Conservation (phyloP, 2,888 invertebrate species). For the Acanthoscelides obtectus region DNA sequence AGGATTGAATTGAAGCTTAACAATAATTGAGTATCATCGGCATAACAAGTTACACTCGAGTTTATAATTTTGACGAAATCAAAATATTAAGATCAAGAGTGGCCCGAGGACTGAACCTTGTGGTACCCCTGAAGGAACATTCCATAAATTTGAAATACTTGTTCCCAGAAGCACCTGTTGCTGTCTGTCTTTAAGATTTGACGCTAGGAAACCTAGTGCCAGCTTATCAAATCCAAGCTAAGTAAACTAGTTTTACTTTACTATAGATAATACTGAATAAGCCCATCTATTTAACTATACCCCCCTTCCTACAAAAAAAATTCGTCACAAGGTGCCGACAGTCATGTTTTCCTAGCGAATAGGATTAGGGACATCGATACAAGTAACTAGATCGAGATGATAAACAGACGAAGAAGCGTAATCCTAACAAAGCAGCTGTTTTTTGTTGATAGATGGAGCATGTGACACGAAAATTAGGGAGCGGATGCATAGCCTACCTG, state of each 20-base stretch:
- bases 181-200: too few species aligned
- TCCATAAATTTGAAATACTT: too few species aligned
- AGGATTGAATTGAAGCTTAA: too few species aligned
- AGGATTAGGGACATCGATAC: not conserved
- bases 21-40: too few species aligned
- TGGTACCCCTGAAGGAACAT: too few species aligned
- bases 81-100: too few species aligned
- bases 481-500: constrained; percentile 16
- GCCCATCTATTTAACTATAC: not conserved
- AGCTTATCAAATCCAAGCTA: too few species aligned
- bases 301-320: not conserved
- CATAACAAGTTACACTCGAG: too few species aligned
- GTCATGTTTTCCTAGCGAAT: not conserved
- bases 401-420: not conserved
- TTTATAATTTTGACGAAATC: too few species aligned
- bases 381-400: not conserved
- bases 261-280: not conserved
- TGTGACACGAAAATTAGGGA: constrained; percentile 33
- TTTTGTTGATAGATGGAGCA: constrained; percentile 33
- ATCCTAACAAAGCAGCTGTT: not conserved
- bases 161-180: too few species aligned
- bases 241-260: not conserved
- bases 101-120: too few species aligned
- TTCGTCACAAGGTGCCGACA: constrained; percentile 1
- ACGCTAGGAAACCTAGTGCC: too few species aligned